Conservation (phyloP, 2,797 vertebrate genomes). For the Gymnoscopelus microlampas region DNA sequence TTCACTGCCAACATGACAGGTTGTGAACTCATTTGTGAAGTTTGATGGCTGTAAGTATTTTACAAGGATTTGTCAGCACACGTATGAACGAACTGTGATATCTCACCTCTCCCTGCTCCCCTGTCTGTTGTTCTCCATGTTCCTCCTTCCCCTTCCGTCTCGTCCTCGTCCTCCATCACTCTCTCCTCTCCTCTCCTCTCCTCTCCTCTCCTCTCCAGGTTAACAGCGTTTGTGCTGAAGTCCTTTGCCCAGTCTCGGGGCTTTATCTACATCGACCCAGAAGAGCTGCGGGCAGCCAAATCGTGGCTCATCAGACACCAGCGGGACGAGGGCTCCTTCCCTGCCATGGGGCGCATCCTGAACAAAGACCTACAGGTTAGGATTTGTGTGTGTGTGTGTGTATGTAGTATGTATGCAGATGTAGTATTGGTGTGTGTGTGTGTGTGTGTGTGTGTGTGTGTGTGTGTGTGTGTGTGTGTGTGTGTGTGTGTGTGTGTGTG, state of each 20-base stretch:
- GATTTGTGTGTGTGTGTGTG: constrained; percentile 2
- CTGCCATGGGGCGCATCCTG: constrained; percentile 91
- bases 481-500: too few species aligned
- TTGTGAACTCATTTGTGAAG: constrained; percentile 27
- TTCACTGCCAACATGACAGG: constrained; percentile 15
- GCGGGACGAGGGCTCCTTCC: constrained; percentile 90
- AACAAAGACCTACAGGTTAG: constrained; percentile 95
- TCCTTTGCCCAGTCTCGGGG: constrained; percentile 93
- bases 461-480: too few species aligned
- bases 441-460: neutral
- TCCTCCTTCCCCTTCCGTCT: neutral
- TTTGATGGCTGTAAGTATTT: constrained; percentile 42
- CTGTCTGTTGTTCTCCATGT: neutral
- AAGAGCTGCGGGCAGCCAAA: constrained; percentile 88
- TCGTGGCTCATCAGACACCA: constrained; percentile 93
- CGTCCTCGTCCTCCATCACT: neutral
- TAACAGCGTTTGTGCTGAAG: constrained; percentile 95
- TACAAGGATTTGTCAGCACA: constrained; percentile 43
- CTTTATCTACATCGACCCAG: constrained; percentile 93
- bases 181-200: neutral
- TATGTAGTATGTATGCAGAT: too few species aligned
- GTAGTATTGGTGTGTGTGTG: neutral
- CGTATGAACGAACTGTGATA: constrained; percentile 37
- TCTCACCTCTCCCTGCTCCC: neutral
- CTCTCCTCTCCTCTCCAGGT: constrained; percentile 75